Conservation (phyloP, 2,797 vertebrate genomes). For the Melanotaenia pygmaea region DNA sequence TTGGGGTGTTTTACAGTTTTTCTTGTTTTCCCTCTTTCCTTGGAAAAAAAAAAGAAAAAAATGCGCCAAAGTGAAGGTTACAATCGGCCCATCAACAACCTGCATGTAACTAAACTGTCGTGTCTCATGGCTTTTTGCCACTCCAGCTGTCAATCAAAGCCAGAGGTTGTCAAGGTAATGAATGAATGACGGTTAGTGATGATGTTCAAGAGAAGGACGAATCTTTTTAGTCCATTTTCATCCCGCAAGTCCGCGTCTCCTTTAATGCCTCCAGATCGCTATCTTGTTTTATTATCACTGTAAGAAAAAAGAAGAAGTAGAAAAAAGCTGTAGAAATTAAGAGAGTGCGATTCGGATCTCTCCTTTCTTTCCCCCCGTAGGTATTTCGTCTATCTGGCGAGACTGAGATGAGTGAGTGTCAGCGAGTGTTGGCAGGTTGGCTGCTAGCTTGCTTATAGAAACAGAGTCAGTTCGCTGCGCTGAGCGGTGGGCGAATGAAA, state of each 20-base stretch:
- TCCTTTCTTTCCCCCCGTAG: constrained; percentile 84
- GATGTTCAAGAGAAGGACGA: constrained; percentile 96
- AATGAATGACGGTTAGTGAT: constrained; percentile 99
- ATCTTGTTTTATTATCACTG: constrained; percentile 87
- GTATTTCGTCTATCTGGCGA: constrained; percentile 89
- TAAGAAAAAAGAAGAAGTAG: constrained; percentile 41
- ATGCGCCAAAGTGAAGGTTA: constrained; percentile 95
- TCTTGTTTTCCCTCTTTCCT: constrained; percentile 86
- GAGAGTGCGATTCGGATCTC: constrained; percentile 88
- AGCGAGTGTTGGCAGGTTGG: constrained; percentile 99
- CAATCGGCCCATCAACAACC: constrained; percentile 98
- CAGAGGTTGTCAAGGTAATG: constrained; percentile 99
- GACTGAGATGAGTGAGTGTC: constrained; percentile 97
- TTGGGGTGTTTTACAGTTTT: constrained; percentile 87
- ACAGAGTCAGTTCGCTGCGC: constrained; percentile 95
- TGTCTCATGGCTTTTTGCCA: constrained; percentile 99
- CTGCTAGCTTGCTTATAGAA: constrained; percentile 97
- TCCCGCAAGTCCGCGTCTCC: constrained; percentile 92
- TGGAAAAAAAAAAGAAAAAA: constrained; percentile 81
- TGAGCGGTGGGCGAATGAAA: constrained; percentile 99
- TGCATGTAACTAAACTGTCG: constrained; percentile 99
- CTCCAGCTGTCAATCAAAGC: constrained; percentile 99
- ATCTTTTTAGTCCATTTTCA: constrained; percentile 96
- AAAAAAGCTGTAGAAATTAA: constrained; percentile 81
- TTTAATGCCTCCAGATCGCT: constrained; percentile 91